Conservation (phyloP, 2,797 vertebrate species). For the Chaunax sp. region DNA sequence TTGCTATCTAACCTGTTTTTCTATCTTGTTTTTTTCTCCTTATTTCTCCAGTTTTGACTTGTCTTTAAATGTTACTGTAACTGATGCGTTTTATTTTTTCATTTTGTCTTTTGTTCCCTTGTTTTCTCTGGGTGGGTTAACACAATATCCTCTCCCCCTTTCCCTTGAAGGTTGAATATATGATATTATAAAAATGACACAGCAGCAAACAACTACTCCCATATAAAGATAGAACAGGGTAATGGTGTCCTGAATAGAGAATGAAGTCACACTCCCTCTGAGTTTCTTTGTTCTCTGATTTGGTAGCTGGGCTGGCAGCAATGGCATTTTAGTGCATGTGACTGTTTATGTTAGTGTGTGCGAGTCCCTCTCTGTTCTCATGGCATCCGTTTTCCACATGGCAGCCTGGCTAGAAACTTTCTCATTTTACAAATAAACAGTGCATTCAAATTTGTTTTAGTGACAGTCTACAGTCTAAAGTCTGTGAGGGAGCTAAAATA, state of each 20-base stretch:
- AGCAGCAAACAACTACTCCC: neutral
- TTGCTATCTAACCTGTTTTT: neutral
- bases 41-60: neutral
- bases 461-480: too few species aligned
- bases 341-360: too few species aligned
- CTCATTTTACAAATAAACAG: neutral
- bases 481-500: neutral
- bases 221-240: neutral
- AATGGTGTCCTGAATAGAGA: neutral
- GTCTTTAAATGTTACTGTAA: neutral
- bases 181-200: neutral
- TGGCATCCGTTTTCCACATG: neutral
- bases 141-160: too few species aligned
- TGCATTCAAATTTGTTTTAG: neutral
- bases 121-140: neutral
- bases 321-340: too few species aligned
- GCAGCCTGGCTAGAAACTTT: neutral
- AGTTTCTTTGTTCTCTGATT: too few species aligned
- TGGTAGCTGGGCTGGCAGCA: too few species aligned
- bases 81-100: neutral
- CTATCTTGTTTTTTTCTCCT: slow-evolving; percentile 8
- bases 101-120: neutral
- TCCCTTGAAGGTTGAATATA: too few species aligned
- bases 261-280: neutral
- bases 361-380: too few species aligned